Percentiles rank a stretch among this genome's conserved stretches.
Evolutionary conservation across 2,888 invertebrate genomes (phyloP).

Genomic region (Oxystoma pomonae): DNA sequence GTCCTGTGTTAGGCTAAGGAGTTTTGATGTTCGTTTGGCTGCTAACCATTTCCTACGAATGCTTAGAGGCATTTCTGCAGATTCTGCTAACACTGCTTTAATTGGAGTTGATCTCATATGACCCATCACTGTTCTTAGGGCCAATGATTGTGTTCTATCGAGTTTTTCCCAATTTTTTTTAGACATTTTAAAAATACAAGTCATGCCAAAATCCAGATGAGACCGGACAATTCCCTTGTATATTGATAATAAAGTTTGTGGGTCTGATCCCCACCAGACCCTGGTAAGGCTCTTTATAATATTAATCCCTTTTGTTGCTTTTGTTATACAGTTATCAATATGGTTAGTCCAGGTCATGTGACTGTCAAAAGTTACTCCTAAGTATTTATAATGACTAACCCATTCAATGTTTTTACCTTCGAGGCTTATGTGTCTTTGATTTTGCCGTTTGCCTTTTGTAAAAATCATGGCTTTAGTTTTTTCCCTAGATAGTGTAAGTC

Average conservation of each 20-base stretch:
- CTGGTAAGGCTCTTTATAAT: constrained; percentile 5
- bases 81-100: not conserved
- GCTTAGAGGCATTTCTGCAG: not conserved
- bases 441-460: not conserved
- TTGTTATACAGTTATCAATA: not conserved
- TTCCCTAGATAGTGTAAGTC: not conserved
- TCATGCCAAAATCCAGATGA: not conserved
- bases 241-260: not conserved
- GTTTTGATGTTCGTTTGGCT: not conserved
- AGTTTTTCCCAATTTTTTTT: too few species aligned
- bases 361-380: constrained; percentile 1
- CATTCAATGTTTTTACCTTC: too few species aligned
- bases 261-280: constrained; percentile 9
- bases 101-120: not conserved
- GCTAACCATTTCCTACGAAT: constrained; percentile 4
- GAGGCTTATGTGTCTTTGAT: not conserved
- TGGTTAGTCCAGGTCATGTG: not conserved
- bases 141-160: not conserved
- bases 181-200: not conserved
- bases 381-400: constrained; percentile 8
- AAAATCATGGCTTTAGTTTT: not conserved
- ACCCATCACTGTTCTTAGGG: not conserved
- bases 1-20: not conserved
- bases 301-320: constrained; percentile 10
- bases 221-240: not conserved